phyloP scores from a whole-genome alignment of 2,797 vertebrate species.

The Muscicapa comitata region DNA sequence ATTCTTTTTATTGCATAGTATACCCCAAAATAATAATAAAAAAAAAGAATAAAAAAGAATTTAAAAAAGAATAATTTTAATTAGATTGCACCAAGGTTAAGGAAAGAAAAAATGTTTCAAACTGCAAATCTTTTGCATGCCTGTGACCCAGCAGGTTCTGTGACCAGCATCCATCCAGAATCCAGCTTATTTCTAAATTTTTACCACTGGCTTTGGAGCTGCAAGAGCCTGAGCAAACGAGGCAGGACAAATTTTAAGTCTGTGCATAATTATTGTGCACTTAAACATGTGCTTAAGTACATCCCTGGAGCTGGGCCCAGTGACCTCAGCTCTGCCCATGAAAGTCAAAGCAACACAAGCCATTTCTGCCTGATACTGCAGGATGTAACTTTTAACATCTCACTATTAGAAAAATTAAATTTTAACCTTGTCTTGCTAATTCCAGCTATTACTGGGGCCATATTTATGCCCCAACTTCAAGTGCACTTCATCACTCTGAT shows the following conservation, averaged over 20 bases:
- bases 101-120: not conserved
- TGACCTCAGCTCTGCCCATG: not conserved
- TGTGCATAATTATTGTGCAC: not conserved
- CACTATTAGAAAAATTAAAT: not conserved
- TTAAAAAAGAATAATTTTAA: not conserved
- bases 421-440: not conserved
- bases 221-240: not conserved
- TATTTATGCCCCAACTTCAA: not conserved
- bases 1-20: not conserved
- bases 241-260: not conserved
- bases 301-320: not conserved
- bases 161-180: not conserved
- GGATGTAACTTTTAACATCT: not conserved
- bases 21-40: not conserved
- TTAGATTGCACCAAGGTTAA: not conserved
- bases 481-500: not conserved
- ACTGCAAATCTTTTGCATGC: fast-evolving
- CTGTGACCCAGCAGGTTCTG: not conserved
- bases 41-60: too few species aligned
- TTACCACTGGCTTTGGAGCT: not conserved
- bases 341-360: not conserved
- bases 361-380: not conserved
- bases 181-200: not conserved
- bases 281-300: not conserved
- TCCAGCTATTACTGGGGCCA: not conserved